Evolutionary conservation across 1,140 invertebrate genomes (phyloP).

Genomic region (Antheraea mylitta): DNA sequence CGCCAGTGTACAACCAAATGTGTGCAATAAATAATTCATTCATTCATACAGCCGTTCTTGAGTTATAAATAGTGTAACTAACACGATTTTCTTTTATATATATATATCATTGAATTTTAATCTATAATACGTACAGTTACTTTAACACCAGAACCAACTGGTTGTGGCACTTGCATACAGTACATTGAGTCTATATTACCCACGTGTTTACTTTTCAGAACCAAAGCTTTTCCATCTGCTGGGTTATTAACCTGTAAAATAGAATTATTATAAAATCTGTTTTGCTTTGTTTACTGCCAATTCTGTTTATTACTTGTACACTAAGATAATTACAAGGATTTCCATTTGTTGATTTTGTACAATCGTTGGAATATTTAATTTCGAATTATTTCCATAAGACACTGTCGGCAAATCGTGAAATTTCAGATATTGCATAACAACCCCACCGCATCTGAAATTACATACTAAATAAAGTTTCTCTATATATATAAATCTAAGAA

Average conservation of each 20-base stretch:
- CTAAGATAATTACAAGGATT: neutral
- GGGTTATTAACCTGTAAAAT: no score
- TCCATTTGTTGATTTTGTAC: neutral
- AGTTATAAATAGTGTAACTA: no score
- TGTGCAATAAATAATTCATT: no score
- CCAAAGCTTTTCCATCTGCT: neutral
- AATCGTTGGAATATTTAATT: neutral
- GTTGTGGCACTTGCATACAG: neutral
- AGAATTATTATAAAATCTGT: neutral
- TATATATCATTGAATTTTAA: neutral
- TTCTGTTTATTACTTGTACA: neutral
- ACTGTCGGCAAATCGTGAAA: neutral
- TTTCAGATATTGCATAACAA: constrained; percentile 5
- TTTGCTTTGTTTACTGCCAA: neutral
- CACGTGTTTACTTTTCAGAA: neutral
- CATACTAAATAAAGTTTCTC: neutral
- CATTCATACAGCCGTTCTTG: no score
- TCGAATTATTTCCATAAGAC: neutral
- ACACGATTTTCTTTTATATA: no score
- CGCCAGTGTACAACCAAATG: no score
- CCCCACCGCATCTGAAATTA: constrained; percentile 13
- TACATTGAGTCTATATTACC: constrained; percentile 1
- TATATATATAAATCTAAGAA: no score
- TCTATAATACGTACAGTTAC: neutral
- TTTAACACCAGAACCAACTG: neutral